These are phyloP conservation scores for Glyphotaelius pellucidus DNA, from an alignment of 2,888 invertebrate species.

Conservation along the genomic window DNA sequence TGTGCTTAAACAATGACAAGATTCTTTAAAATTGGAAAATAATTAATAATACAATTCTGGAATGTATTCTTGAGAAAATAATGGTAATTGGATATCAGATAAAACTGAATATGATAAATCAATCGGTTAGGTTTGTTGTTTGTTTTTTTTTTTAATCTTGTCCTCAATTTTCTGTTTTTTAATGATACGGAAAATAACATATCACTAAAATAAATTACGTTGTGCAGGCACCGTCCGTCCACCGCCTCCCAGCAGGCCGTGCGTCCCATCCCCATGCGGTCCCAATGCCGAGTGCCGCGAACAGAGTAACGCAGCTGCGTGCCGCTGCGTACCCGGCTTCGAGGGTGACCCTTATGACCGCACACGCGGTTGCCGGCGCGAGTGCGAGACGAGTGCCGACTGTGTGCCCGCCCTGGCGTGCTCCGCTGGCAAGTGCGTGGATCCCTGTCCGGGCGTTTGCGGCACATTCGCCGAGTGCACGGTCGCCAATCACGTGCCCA, in stretches of 20 bases:
- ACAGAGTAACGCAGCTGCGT: constrained; percentile 90
- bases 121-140: no score
- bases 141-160: no score
- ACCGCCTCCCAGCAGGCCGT: constrained; percentile 84
- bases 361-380: constrained; percentile 82
- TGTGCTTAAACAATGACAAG: background rate
- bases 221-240: constrained; percentile 79
- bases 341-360: constrained; percentile 89
- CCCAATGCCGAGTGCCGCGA: constrained; percentile 91
- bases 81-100: no score
- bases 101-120: no score
- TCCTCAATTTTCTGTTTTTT: no score
- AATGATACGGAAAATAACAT: no score
- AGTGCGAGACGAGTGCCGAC: constrained; percentile 88
- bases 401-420: constrained; percentile 86
- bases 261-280: constrained; percentile 90
- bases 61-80: background rate
- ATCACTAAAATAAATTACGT: background rate
- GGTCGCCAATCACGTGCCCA: constrained; percentile 87
- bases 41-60: background rate
- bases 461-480: constrained; percentile 88
- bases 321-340: constrained; percentile 86
- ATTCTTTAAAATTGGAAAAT: background rate
- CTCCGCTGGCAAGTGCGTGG: constrained; percentile 88
- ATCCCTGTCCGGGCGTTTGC: constrained; percentile 91